Conservation (phyloP, 2,797 vertebrate species). For the Muscicapa striata region DNA sequence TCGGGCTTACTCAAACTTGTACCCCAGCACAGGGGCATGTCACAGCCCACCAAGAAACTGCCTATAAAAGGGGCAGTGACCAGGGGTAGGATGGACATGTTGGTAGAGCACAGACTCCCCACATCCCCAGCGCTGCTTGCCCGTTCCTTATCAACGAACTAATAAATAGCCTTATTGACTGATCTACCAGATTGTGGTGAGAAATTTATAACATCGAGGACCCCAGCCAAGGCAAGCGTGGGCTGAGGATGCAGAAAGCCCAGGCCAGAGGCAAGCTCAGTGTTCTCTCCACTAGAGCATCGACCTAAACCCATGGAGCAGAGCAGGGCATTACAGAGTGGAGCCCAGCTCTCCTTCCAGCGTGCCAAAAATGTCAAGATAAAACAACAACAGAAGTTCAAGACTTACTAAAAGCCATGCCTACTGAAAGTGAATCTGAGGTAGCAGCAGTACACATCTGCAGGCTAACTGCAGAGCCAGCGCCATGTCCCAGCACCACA, state of each 20-base stretch:
- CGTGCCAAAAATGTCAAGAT: rapidly evolving
- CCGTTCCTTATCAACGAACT: too few species aligned
- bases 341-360: neutral
- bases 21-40: too few species aligned
- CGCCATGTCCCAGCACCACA: neutral
- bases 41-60: too few species aligned
- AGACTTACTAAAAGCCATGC: neutral
- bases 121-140: too few species aligned
- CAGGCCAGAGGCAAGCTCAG: neutral
- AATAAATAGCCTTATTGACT: too few species aligned
- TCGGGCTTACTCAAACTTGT: too few species aligned
- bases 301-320: neutral
- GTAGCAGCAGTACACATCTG: rapidly evolving
- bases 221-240: rapidly evolving
- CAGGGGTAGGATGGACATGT: too few species aligned
- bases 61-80: too few species aligned
- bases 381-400: neutral
- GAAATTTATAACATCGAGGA: neutral
- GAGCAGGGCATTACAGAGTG: neutral
- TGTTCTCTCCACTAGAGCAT: rapidly evolving
- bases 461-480: neutral
- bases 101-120: too few species aligned
- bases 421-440: neutral
- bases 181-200: too few species aligned
- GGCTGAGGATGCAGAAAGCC: neutral